These are phyloP conservation scores for Tachuris rubrigastra DNA, from an alignment of 2,113 vertebrate genomes.

Conservation along the genomic window DNA sequence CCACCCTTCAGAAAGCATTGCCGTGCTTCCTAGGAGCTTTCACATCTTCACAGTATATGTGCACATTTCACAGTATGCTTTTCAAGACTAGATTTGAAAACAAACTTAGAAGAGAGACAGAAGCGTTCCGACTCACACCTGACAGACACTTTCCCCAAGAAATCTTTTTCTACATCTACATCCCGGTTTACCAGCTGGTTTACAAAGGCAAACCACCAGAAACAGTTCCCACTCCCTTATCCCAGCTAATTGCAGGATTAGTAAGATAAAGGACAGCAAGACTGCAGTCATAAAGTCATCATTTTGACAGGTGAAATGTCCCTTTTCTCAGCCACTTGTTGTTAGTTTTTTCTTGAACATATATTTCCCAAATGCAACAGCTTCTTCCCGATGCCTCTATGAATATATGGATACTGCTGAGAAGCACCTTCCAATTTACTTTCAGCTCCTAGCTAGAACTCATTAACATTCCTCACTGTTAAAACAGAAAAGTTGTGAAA, in stretches of 20 bases:
- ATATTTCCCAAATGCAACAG: not conserved
- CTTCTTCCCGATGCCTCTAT: not conserved
- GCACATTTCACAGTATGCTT: not conserved
- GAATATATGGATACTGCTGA: conserved; percentile 18
- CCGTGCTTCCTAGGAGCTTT: not conserved
- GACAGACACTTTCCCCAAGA: not conserved
- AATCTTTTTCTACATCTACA: not conserved
- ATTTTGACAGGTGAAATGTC: not conserved
- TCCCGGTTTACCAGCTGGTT: not conserved
- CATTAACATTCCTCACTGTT: not conserved
- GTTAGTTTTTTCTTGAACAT: conserved; percentile 29
- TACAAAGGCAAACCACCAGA: not conserved
- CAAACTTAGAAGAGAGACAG: not conserved
- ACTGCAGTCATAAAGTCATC: conserved; percentile 1
- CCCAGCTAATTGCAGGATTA: not conserved
- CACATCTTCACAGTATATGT: not conserved
- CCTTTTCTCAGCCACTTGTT: conserved; percentile 5
- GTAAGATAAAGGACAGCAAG: not conserved
- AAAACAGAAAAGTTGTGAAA: not conserved
- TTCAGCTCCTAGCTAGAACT: conserved; percentile 6
- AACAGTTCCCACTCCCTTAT: not conserved
- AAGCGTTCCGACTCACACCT: not conserved
- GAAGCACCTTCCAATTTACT: conserved; percentile 21
- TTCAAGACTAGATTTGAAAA: not conserved
- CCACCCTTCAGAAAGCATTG: not conserved